Evolutionary conservation across 2,888 invertebrate genomes (phyloP), one percentile per base, ranked within the genome.

Genomic region (Folsomia candida): DNA sequence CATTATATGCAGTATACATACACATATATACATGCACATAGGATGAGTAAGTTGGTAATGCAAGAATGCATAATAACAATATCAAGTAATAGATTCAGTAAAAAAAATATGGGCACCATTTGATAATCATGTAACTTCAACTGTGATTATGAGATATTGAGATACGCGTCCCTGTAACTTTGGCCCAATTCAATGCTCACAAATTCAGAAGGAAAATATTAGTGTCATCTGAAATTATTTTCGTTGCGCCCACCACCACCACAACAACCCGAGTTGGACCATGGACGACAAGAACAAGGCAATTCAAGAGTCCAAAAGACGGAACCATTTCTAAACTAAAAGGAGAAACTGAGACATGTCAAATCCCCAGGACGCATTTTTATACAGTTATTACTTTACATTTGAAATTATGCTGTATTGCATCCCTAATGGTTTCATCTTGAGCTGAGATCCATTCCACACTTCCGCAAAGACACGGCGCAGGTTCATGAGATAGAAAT

Each of bases 51-150:
- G 27, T 65, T 65, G 27, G 65, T 65, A 9, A 20, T 65, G 54
- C 54, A 29, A 65, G 4, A 65, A 65, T 65, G 57, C 3, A 51
- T 54, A 51, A 65, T 65, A 65, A 65, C 54, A 65, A 65, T 65
- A 65, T 65, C 65, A 65, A 65, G 51, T 64, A 64, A 64, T 64
- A 64, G 64, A 64, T 51, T 51, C 29, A 64, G 64, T 47, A 37
- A 37, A 37, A 37, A 14, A 37, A 37, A 4, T 14, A 37, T 37
- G 6, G 14, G 37, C 14, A n/a, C 37, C 14, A 37, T 37, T 9
- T 9, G 4, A 37, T 37, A 37, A 37, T 37, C 4, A n/a, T n/a
- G n/a, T n/a, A 37, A 37, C 37, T 37, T 37, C 37, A 37, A 37
- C 37, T 37, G 14, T 37, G 14, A 37, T n/a, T 9, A 37, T 37